phyloP scores from a whole-genome alignment of 2,888 invertebrate species.

The Aspidiotus destructor region DNA sequence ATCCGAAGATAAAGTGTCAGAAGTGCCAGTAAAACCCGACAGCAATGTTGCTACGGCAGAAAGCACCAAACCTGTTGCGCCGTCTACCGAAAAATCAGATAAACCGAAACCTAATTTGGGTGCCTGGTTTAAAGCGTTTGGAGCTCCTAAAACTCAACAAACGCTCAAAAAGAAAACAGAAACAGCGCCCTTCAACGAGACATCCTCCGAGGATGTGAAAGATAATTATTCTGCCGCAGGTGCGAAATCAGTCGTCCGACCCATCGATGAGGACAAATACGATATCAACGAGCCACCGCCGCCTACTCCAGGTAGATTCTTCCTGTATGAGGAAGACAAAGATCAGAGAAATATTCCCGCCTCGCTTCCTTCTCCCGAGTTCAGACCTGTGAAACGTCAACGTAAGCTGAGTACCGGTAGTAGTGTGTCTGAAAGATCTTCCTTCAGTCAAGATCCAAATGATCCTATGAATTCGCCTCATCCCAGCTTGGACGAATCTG shows the following conservation, averaged over 20 bases:
- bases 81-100: conserved; percentile 35
- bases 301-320: conserved; percentile 30
- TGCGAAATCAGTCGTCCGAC: conserved; percentile 13
- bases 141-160: conserved; percentile 63
- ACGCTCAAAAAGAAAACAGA: conserved; percentile 48
- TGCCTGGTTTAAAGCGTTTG: conserved; percentile 88
- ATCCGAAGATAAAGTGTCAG: conserved; percentile 37
- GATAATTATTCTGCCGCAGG: conserved; percentile 17
- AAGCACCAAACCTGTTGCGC: conserved; percentile 4
- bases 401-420: conserved; percentile 68
- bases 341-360: conserved; percentile 35
- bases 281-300: conserved; percentile 33
- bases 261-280: conserved; percentile 24
- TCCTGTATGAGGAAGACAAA: conserved; percentile 36
- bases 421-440: conserved; percentile 66
- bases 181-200: conserved; percentile 29
- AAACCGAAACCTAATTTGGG: conserved; percentile 76
- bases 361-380: conserved; percentile 42
- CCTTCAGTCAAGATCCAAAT: conserved; percentile 54
- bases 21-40: conserved; percentile 36
- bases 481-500: conserved; percentile 41
- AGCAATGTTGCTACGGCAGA: conserved; percentile 5
- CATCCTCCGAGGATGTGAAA: conserved; percentile 19
- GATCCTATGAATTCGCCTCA: conserved; percentile 39
- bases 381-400: conserved; percentile 42